Base-by-base conservation (phyloP, 1,140 invertebrate genomes). In the Ectropis grisescens region DNA sequence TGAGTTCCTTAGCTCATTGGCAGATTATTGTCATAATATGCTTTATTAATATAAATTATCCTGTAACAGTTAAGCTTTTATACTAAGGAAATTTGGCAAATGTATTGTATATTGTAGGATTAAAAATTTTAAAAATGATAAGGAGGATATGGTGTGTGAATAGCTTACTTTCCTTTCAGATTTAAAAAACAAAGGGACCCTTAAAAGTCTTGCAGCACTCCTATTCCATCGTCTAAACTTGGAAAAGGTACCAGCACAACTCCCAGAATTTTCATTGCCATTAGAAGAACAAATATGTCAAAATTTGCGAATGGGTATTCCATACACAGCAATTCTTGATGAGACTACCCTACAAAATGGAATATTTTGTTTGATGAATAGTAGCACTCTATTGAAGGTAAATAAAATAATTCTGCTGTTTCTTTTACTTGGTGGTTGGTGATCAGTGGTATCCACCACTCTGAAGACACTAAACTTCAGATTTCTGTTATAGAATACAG, bases 321-420 rank as follows among this genome's bases (percentile, higher is more conserved):
- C 90, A n/a, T 93, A 90, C 51, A 86, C 87, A 36, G 69, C 91
- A 23, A 74, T 89, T 2, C 60, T 93, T 8, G 84, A 87, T 62
- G 84, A 86, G 33, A 80, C 75, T 22, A 90, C 89, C 33, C 72
- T 94, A 2, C 84, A 85, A 47, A 88, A 85, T 78, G 93, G 93
- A n/a, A 85, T 94, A 39, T 70, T 90, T 37, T 72, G 85, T 46
- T 66, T 95, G 38, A 81, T 89, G 19, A 91, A 85, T 58, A 85
- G 92, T 45, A 90, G 90, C 52, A 94, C 92, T 2, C 91, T 89
- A 37, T 71, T 93, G 13, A 65, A 57, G 62, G 79, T 82, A 65
- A 35, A 9, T 43, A 16, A 16, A 30, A 2, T 31, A 13, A 11
- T 32, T n/a, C 5, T 10, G 5, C 2, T n/a, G n/a, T n/a, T n/a